Conservation (phyloP, 2,113 vertebrate species). For the Lichenostomus cassidix region DNA sequence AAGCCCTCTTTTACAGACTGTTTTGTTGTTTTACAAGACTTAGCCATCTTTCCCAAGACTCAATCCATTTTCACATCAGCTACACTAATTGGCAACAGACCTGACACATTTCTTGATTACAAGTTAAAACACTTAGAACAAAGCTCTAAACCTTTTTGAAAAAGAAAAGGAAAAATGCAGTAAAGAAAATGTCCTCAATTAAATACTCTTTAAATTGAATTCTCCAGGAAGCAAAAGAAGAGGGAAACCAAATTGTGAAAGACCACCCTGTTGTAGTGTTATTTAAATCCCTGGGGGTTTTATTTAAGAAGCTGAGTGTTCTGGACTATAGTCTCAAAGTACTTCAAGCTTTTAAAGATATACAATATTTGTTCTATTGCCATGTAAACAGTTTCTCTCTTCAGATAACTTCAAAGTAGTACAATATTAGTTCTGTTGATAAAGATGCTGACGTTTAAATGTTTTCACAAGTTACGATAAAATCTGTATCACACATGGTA, state of each 20-base stretch:
- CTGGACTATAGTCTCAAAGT: background rate
- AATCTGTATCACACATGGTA: background rate
- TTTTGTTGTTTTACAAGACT: slow-evolving; percentile 3
- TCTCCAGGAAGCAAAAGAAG: slow-evolving; percentile 8
- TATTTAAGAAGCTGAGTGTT: background rate
- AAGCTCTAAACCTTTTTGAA: slow-evolving; percentile 41
- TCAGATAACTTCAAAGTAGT: background rate
- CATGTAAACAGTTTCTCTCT: background rate
- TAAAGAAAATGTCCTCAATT: slow-evolving; percentile 46
- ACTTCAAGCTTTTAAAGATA: background rate
- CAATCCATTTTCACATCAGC: slow-evolving; percentile 46
- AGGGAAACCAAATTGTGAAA: background rate
- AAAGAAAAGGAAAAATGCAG: background rate
- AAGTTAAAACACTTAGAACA: slow-evolving; percentile 35
- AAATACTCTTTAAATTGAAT: slow-evolving; percentile 43
- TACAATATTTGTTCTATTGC: background rate
- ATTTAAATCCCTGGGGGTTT: slow-evolving; percentile 6
- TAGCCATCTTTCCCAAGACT: slow-evolving; percentile 23
- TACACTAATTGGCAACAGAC: slow-evolving; percentile 51
- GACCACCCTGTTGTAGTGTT: slow-evolving; percentile 26
- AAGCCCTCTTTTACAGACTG: background rate
- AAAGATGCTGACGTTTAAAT: background rate
- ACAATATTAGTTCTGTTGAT: background rate
- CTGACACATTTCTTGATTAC: slow-evolving; percentile 48
- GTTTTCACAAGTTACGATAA: background rate